Base-by-base conservation (phyloP, 2,797 vertebrate species). In the Allobates femoralis region DNA sequence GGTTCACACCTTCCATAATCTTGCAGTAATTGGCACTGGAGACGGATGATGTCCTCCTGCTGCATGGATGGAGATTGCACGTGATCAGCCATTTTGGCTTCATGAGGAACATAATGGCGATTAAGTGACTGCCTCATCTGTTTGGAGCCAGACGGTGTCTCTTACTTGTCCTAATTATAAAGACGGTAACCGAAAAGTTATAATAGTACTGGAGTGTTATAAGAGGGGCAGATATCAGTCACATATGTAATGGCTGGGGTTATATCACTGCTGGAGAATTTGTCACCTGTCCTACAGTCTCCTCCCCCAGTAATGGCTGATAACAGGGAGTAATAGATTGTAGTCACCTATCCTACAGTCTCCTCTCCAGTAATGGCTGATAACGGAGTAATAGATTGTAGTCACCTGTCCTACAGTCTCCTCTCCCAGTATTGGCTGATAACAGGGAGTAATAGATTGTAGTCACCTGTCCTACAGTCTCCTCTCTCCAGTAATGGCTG, bases 21-120 rank as follows among this genome's bases (percentile, higher is more conserved):
- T 55, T 41, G 23, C 56, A 32, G 14, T 86, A 79, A 79, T 75
- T 85, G 84, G 78, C 26, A 8, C 15, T 11, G 81, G 60, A 76
- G 79, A 76, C 69, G 26, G 79, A 81, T 46, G 56, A 34, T 51
- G 41, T 53, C 55, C 4, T 18, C 19, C 21, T 15, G 5, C 19
- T 30, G n/a, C 18, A 4, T 5, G 26, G 26, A 28, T 15, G 30
- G 41, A 37, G 26, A 71, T 82, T 73, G 66, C 64, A 37, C 23
- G 21, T 19, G 50, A 32, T 53, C 51, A 28, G 81, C 51, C 34
- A 5, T 73, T 83, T 26, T 74, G 41, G 23, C 18, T 83, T 73
- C 23, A 26, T 15, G 11, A 58, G 11, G 5, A 19, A 55, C 23
- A 37, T 74, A 46, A 37, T 7, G 5, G n/a, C 12, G 1, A 16